Conservation (phyloP, 1,140 invertebrate species). For the Brachionus koreanus region DNA sequence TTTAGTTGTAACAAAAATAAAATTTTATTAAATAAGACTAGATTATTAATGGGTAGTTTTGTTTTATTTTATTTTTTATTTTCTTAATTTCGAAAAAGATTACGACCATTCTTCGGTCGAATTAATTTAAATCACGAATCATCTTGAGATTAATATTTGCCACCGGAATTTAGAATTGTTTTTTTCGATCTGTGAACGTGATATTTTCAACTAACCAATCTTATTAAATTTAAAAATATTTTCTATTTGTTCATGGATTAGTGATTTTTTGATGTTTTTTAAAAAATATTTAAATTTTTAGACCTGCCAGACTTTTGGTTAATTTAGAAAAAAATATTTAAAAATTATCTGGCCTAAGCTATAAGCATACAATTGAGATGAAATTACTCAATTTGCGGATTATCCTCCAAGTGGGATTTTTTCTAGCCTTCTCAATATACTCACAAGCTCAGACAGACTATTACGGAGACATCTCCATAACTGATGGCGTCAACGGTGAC, state of each 20-base stretch:
- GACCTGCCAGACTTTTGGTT: neutral
- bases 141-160: slow-evolving; percentile 7
- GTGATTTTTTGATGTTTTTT: neutral
- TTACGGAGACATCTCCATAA: neutral
- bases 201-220: neutral
- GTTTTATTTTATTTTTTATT: neutral
- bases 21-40: slow-evolving; percentile 1
- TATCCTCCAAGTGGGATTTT: slow-evolving; percentile 7
- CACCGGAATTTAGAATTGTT: neutral
- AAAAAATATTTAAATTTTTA: neutral
- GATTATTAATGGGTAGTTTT: neutral
- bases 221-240: neutral
- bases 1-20: neutral
- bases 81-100: neutral
- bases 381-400: slow-evolving; percentile 19
- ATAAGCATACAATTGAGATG: neutral
- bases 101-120: neutral
- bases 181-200: neutral
- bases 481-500: neutral
- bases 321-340: neutral
- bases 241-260: slow-evolving; percentile 22
- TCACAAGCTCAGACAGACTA: neutral
- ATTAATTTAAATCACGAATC: neutral
- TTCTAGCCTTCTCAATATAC: neutral
- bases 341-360: neutral